Percentiles rank a stretch among this genome's conserved stretches.
phyloP scores from a whole-genome alignment of 1,140 invertebrate species.

The Neodiprion fabricii region DNA sequence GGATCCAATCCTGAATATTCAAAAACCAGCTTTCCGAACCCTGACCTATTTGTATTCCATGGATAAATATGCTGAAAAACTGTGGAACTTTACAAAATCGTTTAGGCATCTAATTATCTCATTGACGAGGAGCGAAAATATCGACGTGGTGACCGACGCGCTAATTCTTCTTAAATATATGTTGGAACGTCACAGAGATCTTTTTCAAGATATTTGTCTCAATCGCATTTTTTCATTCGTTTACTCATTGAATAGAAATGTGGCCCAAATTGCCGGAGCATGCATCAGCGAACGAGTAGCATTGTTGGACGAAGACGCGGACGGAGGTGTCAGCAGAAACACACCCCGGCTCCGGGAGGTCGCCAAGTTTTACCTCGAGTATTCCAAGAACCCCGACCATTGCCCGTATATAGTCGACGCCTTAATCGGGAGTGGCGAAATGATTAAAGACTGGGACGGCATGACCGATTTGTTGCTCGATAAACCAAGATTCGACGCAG shows the following conservation, averaged over 20 bases:
- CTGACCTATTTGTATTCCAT: conserved; percentile 95
- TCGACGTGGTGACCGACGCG: conserved; percentile 97
- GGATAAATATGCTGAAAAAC: conserved; percentile 92
- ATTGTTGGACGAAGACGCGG: conserved; percentile 76
- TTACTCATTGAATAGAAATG: conserved; percentile 94
- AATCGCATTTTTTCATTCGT: conserved; percentile 99
- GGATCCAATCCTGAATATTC: conserved; percentile 89
- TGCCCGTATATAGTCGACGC: conserved; percentile 98
- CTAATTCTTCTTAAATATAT: conserved; percentile 95
- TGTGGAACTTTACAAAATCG: conserved; percentile 98
- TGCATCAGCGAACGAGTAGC: conserved; percentile 98
- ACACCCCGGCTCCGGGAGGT: conserved; percentile 95
- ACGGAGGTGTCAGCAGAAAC: conserved; percentile 81
- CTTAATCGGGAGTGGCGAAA: conserved; percentile 97
- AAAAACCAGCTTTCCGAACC: conserved; percentile 81
- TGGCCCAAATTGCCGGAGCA: conserved; percentile 96
- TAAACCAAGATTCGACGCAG: conserved; percentile 90
- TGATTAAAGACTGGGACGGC: conserved; percentile 99
- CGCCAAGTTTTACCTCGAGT: conserved; percentile 97
- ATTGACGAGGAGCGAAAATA: conserved; percentile 99
- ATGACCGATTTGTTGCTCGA: conserved; percentile 98
- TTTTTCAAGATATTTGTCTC: conserved; percentile 96
- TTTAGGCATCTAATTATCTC: conserved; percentile 99
- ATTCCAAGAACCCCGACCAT: conserved; percentile 92
- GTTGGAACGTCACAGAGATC: conserved; percentile 92